Evolutionary conservation across 2,888 invertebrate species (phyloP), one percentile per base, ranked within the genome.

Genomic region (Apamea anceps): DNA sequence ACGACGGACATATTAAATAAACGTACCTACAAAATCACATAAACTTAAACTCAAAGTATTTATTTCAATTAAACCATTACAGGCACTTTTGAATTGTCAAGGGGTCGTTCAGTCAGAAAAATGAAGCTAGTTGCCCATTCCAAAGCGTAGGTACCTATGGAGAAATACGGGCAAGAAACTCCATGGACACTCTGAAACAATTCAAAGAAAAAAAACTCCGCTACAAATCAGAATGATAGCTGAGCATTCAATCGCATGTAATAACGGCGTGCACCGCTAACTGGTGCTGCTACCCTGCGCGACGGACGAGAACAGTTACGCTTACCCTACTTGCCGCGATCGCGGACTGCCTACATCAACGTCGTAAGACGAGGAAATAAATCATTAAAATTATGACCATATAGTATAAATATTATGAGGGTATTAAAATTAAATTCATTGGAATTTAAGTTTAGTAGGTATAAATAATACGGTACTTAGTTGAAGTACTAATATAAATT

Each of bases 261-360:
- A 86, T 93, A 93, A 93, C 92, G 93, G 92, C 80, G 73, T 72
- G 77, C 87, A 90, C 92, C 92, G 92, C 90, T 92, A 92, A 87
- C 79, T 80, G 79, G 84, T 68, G 85, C 89, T 80, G 87, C 88
- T 88, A 88, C 89, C 93, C 90, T 89, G 87, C 32, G 65, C 65
- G 57, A 66, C 74, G 68, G 81, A 62, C 80, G 74, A 62, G 67
- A 71, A 93, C 94, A 91, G 93, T 92, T 93, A 92, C 87, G 80
- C 71, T 87, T 93, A 93, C 91, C 93, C 94, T 89, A 93, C 91
- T 93, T 91, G 88, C 90, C 89, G 88, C 89, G 79, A 92, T 92
- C 83, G 78, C 85, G 72, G 77, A 79, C 85, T 83, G 85, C 80
- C 85, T 72, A 67, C 76, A 87, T 62, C 70, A 57, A 63, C 25